A percentile compares a stretch with the other conserved stretches of the same genome.
Conservation (phyloP, 2,113 vertebrate species). For the Scytalopus superciliaris region DNA sequence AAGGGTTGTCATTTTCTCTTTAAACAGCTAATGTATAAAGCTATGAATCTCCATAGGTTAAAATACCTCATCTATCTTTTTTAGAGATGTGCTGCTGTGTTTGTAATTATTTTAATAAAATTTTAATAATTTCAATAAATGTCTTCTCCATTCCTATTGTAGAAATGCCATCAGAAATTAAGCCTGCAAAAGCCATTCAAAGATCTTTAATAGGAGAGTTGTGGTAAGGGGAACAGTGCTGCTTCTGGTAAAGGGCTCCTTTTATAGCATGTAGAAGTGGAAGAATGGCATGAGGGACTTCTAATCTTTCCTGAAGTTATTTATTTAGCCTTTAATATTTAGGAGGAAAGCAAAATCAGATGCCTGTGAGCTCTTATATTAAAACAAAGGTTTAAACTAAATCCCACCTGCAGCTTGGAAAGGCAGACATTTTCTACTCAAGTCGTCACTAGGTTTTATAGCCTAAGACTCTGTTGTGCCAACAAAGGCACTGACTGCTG, state of each 20-base stretch:
- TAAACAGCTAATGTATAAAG: not conserved
- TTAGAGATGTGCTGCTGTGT: not conserved
- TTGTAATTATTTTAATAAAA: not conserved
- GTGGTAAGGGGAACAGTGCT: not conserved
- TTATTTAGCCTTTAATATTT: not conserved
- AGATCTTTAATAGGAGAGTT: not conserved
- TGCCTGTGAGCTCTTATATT: not conserved
- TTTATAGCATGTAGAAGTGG: not conserved
- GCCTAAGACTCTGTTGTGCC: not conserved
- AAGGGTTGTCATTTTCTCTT: not conserved
- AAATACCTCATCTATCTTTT: not conserved
- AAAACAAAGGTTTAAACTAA: not conserved
- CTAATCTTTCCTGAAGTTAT: not conserved
- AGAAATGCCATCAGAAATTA: not conserved
- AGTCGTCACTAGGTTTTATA: rapidly evolving
- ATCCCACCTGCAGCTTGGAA: not conserved
- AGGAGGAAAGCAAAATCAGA: not conserved
- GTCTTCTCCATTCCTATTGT: not conserved
- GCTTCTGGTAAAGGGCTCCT: not conserved
- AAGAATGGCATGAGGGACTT: not conserved
- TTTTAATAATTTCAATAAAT: not conserved
- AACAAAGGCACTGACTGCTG: not conserved
- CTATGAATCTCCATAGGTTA: not conserved
- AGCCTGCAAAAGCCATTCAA: not conserved
- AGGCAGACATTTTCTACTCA: not conserved